Evolutionary conservation across 1,140 invertebrate species (phyloP).

Genomic region (Alviniconcha marisindica): DNA sequence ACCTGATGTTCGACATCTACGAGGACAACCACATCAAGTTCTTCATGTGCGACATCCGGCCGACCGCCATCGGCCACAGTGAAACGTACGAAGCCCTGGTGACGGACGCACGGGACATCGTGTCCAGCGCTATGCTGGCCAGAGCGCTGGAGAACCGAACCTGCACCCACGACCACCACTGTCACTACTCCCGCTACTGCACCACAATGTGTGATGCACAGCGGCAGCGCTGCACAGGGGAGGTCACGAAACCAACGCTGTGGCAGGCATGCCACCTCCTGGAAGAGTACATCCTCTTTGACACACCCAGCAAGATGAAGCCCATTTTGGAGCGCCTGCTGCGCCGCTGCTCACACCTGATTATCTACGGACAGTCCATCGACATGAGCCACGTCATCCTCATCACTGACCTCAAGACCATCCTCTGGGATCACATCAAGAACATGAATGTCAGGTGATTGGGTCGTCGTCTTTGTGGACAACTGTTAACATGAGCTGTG

Average conservation of each 20-base stretch:
- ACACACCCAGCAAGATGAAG: constrained; percentile 46
- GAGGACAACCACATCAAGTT: constrained; percentile 58
- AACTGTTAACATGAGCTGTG: constrained; percentile 34
- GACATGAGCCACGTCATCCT: constrained; percentile 35
- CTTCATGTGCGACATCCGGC: constrained; percentile 64
- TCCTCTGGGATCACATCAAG: constrained; percentile 37
- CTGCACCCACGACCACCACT: constrained; percentile 56
- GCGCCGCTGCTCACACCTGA: constrained; percentile 15
- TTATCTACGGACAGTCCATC: constrained; percentile 35
- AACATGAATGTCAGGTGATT: constrained; percentile 29
- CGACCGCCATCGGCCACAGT: constrained; percentile 60
- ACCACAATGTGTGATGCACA: constrained; percentile 53
- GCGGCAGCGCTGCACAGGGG: constrained; percentile 49
- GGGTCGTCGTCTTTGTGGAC: background rate
- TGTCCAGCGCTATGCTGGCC: constrained; percentile 52
- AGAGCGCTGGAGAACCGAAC: constrained; percentile 38
- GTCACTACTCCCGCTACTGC: constrained; percentile 57
- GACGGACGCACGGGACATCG: constrained; percentile 47
- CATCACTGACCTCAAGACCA: constrained; percentile 28
- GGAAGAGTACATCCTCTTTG: constrained; percentile 63
- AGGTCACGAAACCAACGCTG: constrained; percentile 51
- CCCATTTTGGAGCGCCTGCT: constrained; percentile 13
- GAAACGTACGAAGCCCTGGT: constrained; percentile 56
- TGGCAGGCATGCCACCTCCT: constrained; percentile 61
- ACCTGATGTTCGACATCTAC: constrained; percentile 56